Base-by-base conservation (phyloP, 2,797 vertebrate species). In the Naso thynnoides region DNA sequence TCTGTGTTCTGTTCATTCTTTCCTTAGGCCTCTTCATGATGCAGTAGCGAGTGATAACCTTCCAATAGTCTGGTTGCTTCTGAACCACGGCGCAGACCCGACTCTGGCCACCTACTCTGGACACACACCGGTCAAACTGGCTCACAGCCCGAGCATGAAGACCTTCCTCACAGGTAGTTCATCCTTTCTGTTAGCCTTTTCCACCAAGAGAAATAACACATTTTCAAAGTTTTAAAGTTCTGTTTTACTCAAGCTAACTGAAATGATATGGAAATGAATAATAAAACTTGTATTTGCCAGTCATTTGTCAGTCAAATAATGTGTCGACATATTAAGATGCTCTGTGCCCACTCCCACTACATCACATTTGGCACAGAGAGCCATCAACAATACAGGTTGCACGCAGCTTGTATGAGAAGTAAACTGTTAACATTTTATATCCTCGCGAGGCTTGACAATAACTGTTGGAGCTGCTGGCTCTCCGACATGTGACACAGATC, bases 91-190 rank as follows among this genome's bases (percentile, higher is more conserved):
- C 1, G 98, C 98, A 2, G 98, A 99, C 86, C 98, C 97, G 2
- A 99, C 97, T 0, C 94, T 99, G 85, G 97, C 98, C 57, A 99
- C 98, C 3, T 99, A 99, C 89, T 99, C 98, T 0, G 98, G 98
- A 60, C 97, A 98, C 93, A 98, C 98, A 0, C 96, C 96, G 1
- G 94, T 98, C 92, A 99, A 98, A 82, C 80, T 99, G 81, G 97
- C 98, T 78, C 97, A 97, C 78, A 99, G 98, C 3, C 91, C 94
- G 0, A 93, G 87, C 88, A 98, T 99, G 98, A 98, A 97, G 91
- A 92, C 88, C 72, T 99, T 98, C 90, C 96, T 99, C 72, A 95
- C 91, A n/a, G 97, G 98, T 98, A 93, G 26, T 1, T 31, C 21
- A 2, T 5, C 8, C 8, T 66, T 61, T 56, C 38, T 33, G 21